Percentiles rank a stretch among this genome's conserved stretches.
phyloP scores from a whole-genome alignment of 2,797 vertebrate genomes.

The Gymnoscopelus microlampas region DNA sequence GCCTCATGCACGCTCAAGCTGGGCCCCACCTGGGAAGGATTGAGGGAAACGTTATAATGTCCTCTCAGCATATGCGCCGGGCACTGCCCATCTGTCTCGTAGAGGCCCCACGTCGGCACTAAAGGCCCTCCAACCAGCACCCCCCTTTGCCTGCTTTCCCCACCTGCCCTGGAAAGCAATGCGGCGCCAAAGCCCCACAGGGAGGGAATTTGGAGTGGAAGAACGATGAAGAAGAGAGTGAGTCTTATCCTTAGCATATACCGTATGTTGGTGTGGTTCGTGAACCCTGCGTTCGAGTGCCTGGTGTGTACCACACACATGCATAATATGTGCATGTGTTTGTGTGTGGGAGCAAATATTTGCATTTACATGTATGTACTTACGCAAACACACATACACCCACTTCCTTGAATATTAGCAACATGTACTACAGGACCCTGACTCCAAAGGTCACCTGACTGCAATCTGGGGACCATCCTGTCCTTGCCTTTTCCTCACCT shows the following conservation, averaged over 20 bases:
- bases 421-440: conserved; percentile 35
- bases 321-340: conserved; percentile 4
- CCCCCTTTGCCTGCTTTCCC: conserved; percentile 3
- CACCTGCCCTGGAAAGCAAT: conserved; percentile 50
- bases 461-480: conserved; percentile 50
- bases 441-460: conserved; percentile 67
- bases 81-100: conserved; percentile 70
- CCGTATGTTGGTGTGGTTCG: conserved; percentile 1
- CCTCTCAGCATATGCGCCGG: conserved; percentile 74
- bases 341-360: conserved; percentile 27
- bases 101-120: conserved; percentile 62
- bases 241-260: conserved; percentile 6
- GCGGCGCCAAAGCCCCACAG: conserved; percentile 35
- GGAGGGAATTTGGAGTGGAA: neutral
- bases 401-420: conserved; percentile 47
- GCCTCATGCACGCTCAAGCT: conserved; percentile 52
- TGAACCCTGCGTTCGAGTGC: conserved; percentile 11
- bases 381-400: conserved; percentile 42
- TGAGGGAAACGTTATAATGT: conserved; percentile 65
- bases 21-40: conserved; percentile 47
- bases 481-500: conserved; percentile 46
- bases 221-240: conserved; percentile 1
- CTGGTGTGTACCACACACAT: neutral
- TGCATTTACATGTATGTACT: conserved; percentile 18
- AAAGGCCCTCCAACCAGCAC: conserved; percentile 28